These are phyloP conservation scores for Chaetorhynchus papuensis DNA, from an alignment of 2,113 vertebrate species.

Conservation along the genomic window DNA sequence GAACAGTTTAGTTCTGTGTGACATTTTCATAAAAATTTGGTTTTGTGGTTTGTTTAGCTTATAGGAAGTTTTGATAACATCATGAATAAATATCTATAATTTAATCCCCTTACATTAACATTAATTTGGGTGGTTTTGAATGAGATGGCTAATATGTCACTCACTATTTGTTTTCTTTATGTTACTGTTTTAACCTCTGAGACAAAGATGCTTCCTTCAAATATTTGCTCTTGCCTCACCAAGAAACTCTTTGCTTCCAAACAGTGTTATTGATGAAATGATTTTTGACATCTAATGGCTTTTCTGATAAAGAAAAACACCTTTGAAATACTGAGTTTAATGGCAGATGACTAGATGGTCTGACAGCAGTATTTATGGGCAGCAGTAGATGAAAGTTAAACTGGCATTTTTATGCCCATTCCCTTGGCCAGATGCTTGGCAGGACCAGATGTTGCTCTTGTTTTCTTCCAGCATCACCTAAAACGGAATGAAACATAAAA, in stretches of 20 bases:
- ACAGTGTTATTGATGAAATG: not conserved
- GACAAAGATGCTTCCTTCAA: not conserved
- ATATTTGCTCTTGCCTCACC: not conserved
- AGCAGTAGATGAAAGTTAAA: slow-evolving; percentile 14
- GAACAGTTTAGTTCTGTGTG: not conserved
- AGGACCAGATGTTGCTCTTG: slow-evolving; percentile 32
- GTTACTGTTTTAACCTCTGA: not conserved
- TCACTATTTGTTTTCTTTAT: not conserved
- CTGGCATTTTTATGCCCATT: slow-evolving; percentile 40
- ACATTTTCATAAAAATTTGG: not conserved
- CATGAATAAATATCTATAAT: not conserved
- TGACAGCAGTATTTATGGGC: slow-evolving; percentile 18
- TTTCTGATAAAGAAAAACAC: not conserved
- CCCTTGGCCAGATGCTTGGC: not conserved
- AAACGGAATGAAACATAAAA: slow-evolving; percentile 11
- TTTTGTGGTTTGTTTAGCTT: not conserved
- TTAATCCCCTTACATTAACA: not conserved
- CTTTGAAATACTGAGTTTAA: slow-evolving; percentile 13
- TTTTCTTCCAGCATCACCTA: slow-evolving; percentile 31
- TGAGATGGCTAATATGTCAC: not conserved
- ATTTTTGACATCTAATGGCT: not conserved
- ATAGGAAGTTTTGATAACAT: not conserved
- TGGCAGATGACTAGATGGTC: not conserved
- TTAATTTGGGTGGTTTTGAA: not conserved
- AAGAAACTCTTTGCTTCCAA: not conserved